phyloP scores from a whole-genome alignment of 2,797 vertebrate genomes.

The Poecilia wingei region DNA sequence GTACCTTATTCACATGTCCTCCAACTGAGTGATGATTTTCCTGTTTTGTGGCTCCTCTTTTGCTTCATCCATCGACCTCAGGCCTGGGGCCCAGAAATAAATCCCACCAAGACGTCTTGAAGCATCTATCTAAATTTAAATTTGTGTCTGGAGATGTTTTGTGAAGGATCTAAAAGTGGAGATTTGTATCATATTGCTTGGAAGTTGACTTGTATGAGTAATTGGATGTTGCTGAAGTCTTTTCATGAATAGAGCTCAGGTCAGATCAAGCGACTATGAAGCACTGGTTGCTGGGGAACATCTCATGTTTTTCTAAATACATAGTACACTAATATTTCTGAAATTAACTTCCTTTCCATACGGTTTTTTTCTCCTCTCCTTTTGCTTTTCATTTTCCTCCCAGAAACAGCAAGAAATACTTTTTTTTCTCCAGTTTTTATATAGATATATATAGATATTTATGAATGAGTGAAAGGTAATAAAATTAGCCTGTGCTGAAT shows the following conservation, averaged over 20 bases:
- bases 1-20: background rate
- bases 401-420: background rate
- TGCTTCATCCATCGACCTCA: background rate
- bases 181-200: background rate
- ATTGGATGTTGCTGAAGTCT: background rate
- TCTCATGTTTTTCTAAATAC: background rate
- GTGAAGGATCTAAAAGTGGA: background rate
- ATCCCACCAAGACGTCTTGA: background rate
- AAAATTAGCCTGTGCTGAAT: background rate
- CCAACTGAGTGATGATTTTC: background rate
- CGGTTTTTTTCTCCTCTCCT: background rate
- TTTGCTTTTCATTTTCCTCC: background rate
- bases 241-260: background rate
- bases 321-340: background rate
- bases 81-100: background rate
- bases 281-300: background rate
- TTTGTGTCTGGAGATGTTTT: background rate
- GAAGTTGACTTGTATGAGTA: background rate
- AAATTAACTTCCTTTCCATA: background rate
- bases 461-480: background rate
- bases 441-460: background rate
- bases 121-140: background rate
- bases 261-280: background rate
- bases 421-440: background rate
- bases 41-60: background rate